Percentiles rank a stretch among this genome's conserved stretches.
Conservation (phyloP, 2,888 invertebrate genomes). For the Caenorhabditis sp. region DNA sequence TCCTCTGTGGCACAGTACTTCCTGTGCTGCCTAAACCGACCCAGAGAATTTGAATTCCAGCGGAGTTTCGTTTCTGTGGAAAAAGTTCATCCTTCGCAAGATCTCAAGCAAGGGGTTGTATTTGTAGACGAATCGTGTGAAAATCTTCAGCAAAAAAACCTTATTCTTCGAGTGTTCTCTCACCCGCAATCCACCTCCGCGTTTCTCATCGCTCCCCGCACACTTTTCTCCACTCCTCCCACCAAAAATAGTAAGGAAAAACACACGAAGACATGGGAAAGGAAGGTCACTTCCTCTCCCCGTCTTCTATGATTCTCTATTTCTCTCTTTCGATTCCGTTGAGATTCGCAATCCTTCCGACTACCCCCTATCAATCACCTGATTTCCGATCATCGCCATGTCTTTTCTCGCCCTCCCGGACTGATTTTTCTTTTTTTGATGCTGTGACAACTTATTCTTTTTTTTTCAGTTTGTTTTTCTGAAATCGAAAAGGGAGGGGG, state of each 20-base stretch:
- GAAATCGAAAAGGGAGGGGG: neutral
- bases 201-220: conserved; percentile 5
- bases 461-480: conserved; percentile 28
- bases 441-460: neutral
- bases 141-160: conserved; percentile 27
- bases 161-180: conserved; percentile 47
- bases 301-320: conserved; percentile 20
- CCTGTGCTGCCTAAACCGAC: too few species aligned
- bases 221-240: conserved; percentile 30
- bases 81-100: conserved; percentile 2
- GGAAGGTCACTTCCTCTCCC: conserved; percentile 35
- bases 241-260: conserved; percentile 38
- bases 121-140: conserved; percentile 52
- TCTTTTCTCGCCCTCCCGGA: conserved; percentile 39
- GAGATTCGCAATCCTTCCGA: neutral
- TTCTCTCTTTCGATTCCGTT: conserved; percentile 13
- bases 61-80: too few species aligned
- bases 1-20: too few species aligned
- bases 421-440: conserved; percentile 21
- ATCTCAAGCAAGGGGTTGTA: neutral
- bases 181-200: conserved; percentile 15
- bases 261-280: conserved; percentile 12
- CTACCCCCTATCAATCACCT: conserved; percentile 53
- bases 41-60: neutral
- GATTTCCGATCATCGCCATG: conserved; percentile 59